Evolutionary conservation across 2,797 vertebrate genomes (phyloP).

Genomic region (Galaxias olidus): DNA sequence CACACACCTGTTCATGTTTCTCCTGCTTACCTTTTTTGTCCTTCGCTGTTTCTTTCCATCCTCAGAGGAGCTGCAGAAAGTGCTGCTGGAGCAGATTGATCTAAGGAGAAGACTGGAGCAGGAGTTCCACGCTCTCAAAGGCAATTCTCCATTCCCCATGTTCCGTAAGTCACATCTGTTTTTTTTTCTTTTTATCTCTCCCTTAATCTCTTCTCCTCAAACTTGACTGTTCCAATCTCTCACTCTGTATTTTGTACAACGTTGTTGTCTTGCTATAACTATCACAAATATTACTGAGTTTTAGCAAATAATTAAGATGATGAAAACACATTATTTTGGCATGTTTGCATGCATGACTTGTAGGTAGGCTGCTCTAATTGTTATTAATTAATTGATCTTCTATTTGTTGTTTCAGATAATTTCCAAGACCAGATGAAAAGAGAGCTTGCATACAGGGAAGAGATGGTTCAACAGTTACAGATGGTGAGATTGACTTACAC

Average conservation of each 20-base stretch:
- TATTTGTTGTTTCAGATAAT: slow-evolving; percentile 80
- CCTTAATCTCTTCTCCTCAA: slow-evolving; percentile 14
- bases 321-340: too few relatives aligned
- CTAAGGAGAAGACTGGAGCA: slow-evolving; percentile 94
- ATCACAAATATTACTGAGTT: too few relatives aligned
- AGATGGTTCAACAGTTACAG: slow-evolving; percentile 98
- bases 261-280: too few relatives aligned
- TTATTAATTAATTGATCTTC: background rate
- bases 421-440: slow-evolving; percentile 99
- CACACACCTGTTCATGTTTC: too few relatives aligned
- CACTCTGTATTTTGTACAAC: too few relatives aligned
- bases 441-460: slow-evolving; percentile 95
- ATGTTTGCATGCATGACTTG: background rate
- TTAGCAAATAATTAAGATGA: too few relatives aligned
- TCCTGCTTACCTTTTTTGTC: slow-evolving; percentile 5
- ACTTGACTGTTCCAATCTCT: background rate
- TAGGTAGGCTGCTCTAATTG: background rate
- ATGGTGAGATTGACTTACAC: slow-evolving; percentile 78
- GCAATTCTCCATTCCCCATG: slow-evolving; percentile 91
- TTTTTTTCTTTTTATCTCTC: background rate
- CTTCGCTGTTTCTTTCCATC: slow-evolving; percentile 14
- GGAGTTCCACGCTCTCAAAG: slow-evolving; percentile 96
- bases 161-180: slow-evolving; percentile 86
- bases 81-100: slow-evolving; percentile 97
- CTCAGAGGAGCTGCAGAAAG: slow-evolving; percentile 98